Evolutionary conservation across 2,797 vertebrate genomes (phyloP), one percentile per base, ranked within the genome.

Genomic region (Helarctos malayanus): DNA sequence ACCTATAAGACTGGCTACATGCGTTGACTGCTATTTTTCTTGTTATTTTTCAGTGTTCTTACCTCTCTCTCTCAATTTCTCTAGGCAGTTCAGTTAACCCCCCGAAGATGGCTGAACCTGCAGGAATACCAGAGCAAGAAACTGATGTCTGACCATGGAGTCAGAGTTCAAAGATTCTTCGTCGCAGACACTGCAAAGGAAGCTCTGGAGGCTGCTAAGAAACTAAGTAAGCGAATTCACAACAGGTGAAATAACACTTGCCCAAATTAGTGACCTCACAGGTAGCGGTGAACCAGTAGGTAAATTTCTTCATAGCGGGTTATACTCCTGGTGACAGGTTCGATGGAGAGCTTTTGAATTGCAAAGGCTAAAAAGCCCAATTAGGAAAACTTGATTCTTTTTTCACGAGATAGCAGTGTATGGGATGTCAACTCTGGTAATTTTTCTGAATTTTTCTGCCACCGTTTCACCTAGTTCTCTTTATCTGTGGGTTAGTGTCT

Each of bases 61-160:
- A 54, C n/a, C 19, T 47, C 19, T 98, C 91, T 91, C 88, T 54
- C 47, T 78, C 95, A 10, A 35, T 98, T 97, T 98, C 97, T 97
- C 79, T 97, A 99, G 99, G 95, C 98, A 96, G 96, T 98, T 96
- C 99, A 99, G 38, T 98, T 99, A 98, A 99, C 98, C 98, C 98
- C 99, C 90, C 99, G 99, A 98, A 99, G 99, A 99, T 99, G 99
- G 99, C 99, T 99, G 98, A 99, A 99, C 98, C 99, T 99, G 88
- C 99, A 99, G 98, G 99, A 99, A 98, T 99, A 99, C 99, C 99
- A 99, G 99, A 99, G 99, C 99, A 99, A 99, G 99, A 99, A 99
- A 99, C 99, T 99, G 98, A 99, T 99, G 99, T 99, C 99, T 97
- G 99, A 99, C 97, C 99, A 99, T 1, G 99, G 99, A 21, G 99